Evolutionary conservation across 2,797 vertebrate species (phyloP), one percentile per base, ranked within the genome.

Genomic region (Cossypha caffra): DNA sequence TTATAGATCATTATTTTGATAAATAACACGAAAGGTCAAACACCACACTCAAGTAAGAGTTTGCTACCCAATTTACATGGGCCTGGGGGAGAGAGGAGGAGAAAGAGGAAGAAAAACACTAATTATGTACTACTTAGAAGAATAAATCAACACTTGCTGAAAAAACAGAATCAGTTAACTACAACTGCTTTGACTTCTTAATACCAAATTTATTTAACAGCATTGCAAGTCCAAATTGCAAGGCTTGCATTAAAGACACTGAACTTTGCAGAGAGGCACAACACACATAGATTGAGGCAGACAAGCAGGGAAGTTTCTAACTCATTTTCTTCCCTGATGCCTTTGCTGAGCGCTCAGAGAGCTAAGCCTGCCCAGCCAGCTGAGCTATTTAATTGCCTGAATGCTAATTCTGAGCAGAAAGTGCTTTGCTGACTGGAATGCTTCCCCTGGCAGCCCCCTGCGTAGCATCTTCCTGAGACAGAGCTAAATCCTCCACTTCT

Each of bases 401-500:
- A 91, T 66, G 54, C 85, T 93, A 94, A 93, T 85, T 94, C 69
- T 50, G 25, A 95, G 90, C 80, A 93, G 64, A 95, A 95, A 95
- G 88, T 57, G 81, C 82, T 96, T 83, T 88, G 61, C 74, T 5
- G 55, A 91, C 59, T 84, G 94, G 94, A 96, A 95, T 92, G 95
- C 63, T 86, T 48, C 35, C 51, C 88, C 24, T 11, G 2, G 48
- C 85, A 95, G 85, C 74, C 59, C 71, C 88, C 63, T 0, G 1
- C 1, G 0, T 47, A 64, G 88, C 47, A 75, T 84, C 84, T 95
- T 90, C 67, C 75, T 7, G 25, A 92, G 43, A 93, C 58, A 82
- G 68, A 84, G 57, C 93, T 89, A 94, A 97, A 87, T 88, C 90
- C 85, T 79, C 82, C 87, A 63, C 62, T 96, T 94, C 90, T 90